A percentile compares a stretch with the other conserved stretches of the same genome.
Conservation (phyloP, 1,140 invertebrate genomes). For the Gonatopus flavifemur region DNA sequence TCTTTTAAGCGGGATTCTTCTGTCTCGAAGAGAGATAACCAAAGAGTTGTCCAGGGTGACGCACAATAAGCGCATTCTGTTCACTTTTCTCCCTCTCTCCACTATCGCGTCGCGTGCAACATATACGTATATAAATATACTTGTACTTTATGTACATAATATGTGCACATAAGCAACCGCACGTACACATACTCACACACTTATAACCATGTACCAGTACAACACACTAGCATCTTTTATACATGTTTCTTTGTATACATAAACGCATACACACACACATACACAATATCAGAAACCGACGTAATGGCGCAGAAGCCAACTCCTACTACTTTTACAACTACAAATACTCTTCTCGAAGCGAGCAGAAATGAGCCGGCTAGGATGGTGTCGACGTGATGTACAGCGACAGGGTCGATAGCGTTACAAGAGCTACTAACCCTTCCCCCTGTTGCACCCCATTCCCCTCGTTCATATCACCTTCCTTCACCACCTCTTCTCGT, state of each 20-base stretch:
- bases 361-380: slow-evolving; percentile 48
- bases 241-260: background rate
- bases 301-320: slow-evolving; percentile 54
- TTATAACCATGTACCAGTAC: no score
- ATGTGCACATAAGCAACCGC: no score
- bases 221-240: slow-evolving; percentile 9
- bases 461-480: background rate
- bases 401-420: slow-evolving; percentile 59
- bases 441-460: slow-evolving; percentile 22
- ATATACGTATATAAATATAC: no score
- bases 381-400: slow-evolving; percentile 59
- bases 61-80: no score
- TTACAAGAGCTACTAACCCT: slow-evolving; percentile 59
- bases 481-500: background rate
- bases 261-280: slow-evolving; percentile 3
- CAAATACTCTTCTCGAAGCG: slow-evolving; percentile 8
- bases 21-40: no score
- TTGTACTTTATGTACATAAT: no score
- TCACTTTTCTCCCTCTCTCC: no score
- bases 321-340: slow-evolving; percentile 38
- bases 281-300: slow-evolving; percentile 29
- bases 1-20: no score
- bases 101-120: no score
- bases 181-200: no score
- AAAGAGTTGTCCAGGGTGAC: no score